Base-by-base conservation (phyloP, 2,888 invertebrate genomes). In the Ceratothoa steindachneri region DNA sequence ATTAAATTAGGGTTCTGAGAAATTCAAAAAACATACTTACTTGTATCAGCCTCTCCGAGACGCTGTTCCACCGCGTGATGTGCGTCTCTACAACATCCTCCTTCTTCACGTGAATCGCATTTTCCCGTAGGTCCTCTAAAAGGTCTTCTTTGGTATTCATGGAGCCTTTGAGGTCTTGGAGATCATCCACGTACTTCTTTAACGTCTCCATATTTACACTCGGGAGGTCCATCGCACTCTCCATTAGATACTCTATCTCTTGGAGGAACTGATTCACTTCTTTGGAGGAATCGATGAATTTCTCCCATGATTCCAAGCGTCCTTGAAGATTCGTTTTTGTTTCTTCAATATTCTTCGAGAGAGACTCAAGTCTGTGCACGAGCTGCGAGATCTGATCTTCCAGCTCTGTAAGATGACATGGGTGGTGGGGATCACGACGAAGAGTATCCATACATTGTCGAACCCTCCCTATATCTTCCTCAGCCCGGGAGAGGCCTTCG, bases 261-360 rank as follows among this genome's bases (percentile, higher is more conserved):
- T 74, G 73, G 2, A 79, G 72, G 69, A 75, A 79, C 31, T 71
- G 51, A 52, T 79, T 74, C 19, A 79, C 79, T 27, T 75, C 79
- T 68, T 79, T 73, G 22, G 79, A 76, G 3, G 76, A 76, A 9
- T 71, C 68, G 70, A 73, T 79, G 65, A 76, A 79, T 60, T 76
- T 76, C 69, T 76, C 76, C 79, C 79, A 79, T 29, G 75, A 52
- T 22, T 79, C 79, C 53, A 79, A 72, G 27, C 79, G 73, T 15
- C 66, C 72, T 70, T 75, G 71, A 12, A 79, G 55, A 65, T 72
- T 79, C 29, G 72, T 53, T 5, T 65, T 71, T 7, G 79, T 79
- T 31, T 76, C 75, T 27, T 72, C 75, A 41, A 79, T 79, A 29
- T 64, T 69, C 22, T 72, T 69, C 1, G 76, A 72, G 27, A 79